phyloP scores from a whole-genome alignment of 2,797 vertebrate species.

The Rhabdophis nuchalis region DNA sequence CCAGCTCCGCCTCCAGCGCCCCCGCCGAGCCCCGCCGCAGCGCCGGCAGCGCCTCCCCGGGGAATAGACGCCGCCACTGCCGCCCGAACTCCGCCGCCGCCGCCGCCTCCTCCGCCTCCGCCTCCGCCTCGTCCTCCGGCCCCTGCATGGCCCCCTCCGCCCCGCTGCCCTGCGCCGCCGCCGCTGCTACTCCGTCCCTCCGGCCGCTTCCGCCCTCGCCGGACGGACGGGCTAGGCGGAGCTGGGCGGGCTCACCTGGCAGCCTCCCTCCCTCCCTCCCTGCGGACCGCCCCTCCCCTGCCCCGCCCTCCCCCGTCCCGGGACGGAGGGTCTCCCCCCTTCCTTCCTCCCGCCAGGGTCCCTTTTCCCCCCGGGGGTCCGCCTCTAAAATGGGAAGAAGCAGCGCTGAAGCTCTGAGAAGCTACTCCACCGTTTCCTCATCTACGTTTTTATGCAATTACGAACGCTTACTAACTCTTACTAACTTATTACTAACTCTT shows the following conservation, averaged over 20 bases:
- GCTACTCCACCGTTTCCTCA: neutral
- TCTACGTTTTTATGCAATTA: neutral
- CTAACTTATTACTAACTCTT: too few relatives aligned
- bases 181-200: too few relatives aligned
- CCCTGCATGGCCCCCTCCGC: slow-evolving; percentile 65
- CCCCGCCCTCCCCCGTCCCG: too few relatives aligned
- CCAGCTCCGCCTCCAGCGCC: slow-evolving; percentile 85
- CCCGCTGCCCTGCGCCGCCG: neutral
- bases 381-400: too few relatives aligned
- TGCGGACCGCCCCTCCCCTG: too few relatives aligned
- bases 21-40: slow-evolving; percentile 72
- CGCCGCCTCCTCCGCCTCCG: slow-evolving; percentile 61
- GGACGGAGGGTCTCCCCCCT: neutral
- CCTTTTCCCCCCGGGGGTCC: too few relatives aligned
- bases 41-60: slow-evolving; percentile 77
- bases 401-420: neutral
- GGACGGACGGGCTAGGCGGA: neutral
- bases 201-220: neutral
- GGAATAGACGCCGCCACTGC: slow-evolving; percentile 89
- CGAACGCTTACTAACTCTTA: too few relatives aligned
- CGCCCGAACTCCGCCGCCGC: slow-evolving; percentile 84
- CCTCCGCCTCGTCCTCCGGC: slow-evolving; percentile 65
- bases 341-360: too few relatives aligned
- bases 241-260: slow-evolving; percentile 15
- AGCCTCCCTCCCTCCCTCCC: neutral